Base-by-base conservation (phyloP, 2,888 invertebrate species). In the Diloba caeruleocephala region DNA sequence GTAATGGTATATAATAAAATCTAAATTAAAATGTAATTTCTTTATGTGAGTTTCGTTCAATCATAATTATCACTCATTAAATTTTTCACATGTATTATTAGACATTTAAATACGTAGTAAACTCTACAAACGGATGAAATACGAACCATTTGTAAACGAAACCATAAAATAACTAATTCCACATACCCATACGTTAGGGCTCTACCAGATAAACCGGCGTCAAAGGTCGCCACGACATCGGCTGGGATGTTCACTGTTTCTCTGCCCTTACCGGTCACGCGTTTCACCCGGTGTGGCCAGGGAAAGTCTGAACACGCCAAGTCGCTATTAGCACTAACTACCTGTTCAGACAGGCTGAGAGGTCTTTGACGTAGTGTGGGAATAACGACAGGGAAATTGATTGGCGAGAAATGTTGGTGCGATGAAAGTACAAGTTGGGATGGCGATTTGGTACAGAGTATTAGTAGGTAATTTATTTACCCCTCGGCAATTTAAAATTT, bases 241-340 rank as follows among this genome's bases (percentile, higher is more conserved):
- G 60, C 39, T 49, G 48, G 80, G 82, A 86, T 81, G 84, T 78
- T 78, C 78, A 46, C 43, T 61, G 76, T 87, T 85, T 87, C 89
- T 82, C 86, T 88, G 87, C 81, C 89, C 88, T 88, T 84, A 69
- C 61, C 69, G 75, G 80, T 77, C 77, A 78, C 74, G 73, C 73
- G 77, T 87, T 84, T 82, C 82, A 75, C 78, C 66, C 55, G 53
- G 28, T 54, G 46, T 52, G 42, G 64, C 59, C 65, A 61, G 77
- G 66, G 85, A 84, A 88, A 87, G 88, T 83, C 82, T 76, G 74
- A 74, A 72, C 70, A 67, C 64, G 56, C 73, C 71, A 74, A 77
- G 76, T 78, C 72, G 72, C 37, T 63, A 72, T 68, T 68, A 72
- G 59, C 67, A 67, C 78, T 81, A 74, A 80, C 81, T 81, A 80